These are phyloP conservation scores for Pimephales promelas DNA, from an alignment of 2,113 vertebrate genomes.

Conservation along the genomic window DNA sequence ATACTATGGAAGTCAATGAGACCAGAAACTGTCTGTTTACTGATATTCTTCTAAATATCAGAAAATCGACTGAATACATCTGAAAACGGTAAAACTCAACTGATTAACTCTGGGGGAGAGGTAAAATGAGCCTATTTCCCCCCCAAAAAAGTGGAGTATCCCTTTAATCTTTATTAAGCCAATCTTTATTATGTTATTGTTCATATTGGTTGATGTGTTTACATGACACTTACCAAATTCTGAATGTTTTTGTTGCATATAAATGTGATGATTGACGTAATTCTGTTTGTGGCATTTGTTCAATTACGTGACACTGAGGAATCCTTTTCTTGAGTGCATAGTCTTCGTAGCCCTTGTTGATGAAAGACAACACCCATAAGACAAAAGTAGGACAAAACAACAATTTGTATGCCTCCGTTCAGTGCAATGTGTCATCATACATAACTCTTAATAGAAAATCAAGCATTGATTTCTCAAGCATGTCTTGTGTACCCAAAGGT, in stretches of 20 bases:
- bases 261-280: background rate
- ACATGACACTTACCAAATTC: background rate
- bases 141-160: too few relatives aligned
- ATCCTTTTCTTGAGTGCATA: background rate
- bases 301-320: background rate
- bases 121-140: too few relatives aligned
- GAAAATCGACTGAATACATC: too few relatives aligned
- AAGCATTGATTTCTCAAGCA: background rate
- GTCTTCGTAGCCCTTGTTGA: background rate
- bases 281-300: background rate
- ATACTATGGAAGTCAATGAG: too few relatives aligned
- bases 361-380: background rate
- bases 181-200: background rate
- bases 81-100: too few relatives aligned
- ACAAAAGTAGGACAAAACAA: background rate
- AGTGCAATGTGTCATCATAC: background rate
- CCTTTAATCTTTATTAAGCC: background rate
- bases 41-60: too few relatives aligned
- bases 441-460: constrained; percentile 9
- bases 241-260: background rate
- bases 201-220: background rate
- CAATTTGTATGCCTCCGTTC: background rate
- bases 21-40: too few relatives aligned
- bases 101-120: too few relatives aligned
- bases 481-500: background rate